phyloP scores from a whole-genome alignment of 2,888 invertebrate genomes.

The Thera britannica region DNA sequence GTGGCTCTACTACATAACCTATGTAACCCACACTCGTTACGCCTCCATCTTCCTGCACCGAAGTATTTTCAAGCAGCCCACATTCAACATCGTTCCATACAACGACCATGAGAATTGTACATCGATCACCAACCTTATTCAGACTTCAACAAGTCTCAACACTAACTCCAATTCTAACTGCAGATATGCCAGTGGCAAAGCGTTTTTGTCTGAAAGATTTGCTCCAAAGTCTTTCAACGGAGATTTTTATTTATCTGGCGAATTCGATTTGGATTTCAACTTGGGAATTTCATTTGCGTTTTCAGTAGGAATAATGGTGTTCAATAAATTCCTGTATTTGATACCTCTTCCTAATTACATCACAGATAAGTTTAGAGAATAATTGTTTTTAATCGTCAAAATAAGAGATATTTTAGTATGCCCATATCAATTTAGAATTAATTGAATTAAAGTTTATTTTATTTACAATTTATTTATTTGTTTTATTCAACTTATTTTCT shows the following conservation, averaged over 20 bases:
- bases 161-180: constrained; percentile 85
- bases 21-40: constrained; percentile 91
- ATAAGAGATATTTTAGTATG: constrained; percentile 20
- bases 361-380: constrained; percentile 94
- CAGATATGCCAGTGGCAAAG: constrained; percentile 88
- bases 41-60: constrained; percentile 90
- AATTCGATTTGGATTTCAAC: constrained; percentile 90
- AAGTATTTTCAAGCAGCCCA: constrained; percentile 86
- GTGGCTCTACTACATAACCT: constrained; percentile 92
- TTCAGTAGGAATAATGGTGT: constrained; percentile 90
- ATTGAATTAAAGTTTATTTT: constrained; percentile 23
- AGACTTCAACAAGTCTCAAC: constrained; percentile 79
- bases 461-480: constrained; percentile 38
- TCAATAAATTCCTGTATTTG: constrained; percentile 93
- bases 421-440: constrained; percentile 29
- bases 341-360: constrained; percentile 93
- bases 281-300: constrained; percentile 93
- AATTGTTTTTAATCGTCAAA: constrained; percentile 11
- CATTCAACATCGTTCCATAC: constrained; percentile 82
- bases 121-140: constrained; percentile 79
- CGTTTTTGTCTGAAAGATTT: constrained; percentile 90
- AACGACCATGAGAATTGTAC: constrained; percentile 83
- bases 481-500: constrained; percentile 24
- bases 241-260: constrained; percentile 84
- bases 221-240: constrained; percentile 82